These are phyloP conservation scores for Cenopis cana DNA, from an alignment of 2,888 invertebrate species.

Conservation along the genomic window DNA sequence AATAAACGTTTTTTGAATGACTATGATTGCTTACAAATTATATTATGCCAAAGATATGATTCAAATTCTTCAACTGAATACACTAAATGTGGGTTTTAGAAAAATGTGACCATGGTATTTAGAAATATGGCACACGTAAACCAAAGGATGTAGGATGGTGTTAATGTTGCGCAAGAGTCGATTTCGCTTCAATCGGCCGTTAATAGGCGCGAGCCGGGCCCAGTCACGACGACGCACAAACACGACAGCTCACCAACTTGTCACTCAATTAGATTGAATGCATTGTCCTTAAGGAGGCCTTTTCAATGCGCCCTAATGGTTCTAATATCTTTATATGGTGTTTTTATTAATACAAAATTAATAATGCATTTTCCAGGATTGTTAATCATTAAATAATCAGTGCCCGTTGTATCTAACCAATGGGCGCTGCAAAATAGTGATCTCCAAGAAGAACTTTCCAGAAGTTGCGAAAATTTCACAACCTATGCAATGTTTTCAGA, in stretches of 20 bases:
- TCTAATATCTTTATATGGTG: not conserved
- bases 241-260: slow-evolving; percentile 63
- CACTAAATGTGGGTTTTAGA: too few species aligned
- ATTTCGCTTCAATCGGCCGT: slow-evolving; percentile 45
- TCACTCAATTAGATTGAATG: slow-evolving; percentile 59
- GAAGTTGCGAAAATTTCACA: too few species aligned
- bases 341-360: not conserved
- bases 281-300: slow-evolving; percentile 36
- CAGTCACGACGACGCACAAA: slow-evolving; percentile 33
- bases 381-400: too few species aligned
- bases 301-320: not conserved
- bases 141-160: slow-evolving; percentile 30
- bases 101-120: slow-evolving; percentile 16
- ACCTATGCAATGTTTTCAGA: too few species aligned
- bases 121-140: slow-evolving; percentile 20
- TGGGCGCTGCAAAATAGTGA: too few species aligned
- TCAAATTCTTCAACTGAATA: too few species aligned
- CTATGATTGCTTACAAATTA: too few species aligned
- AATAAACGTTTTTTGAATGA: too few species aligned
- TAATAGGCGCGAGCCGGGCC: slow-evolving; percentile 37
- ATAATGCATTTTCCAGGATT: not conserved
- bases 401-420: too few species aligned
- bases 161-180: slow-evolving; percentile 48
- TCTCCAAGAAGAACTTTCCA: too few species aligned
- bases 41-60: too few species aligned